A percentile compares a stretch with the other conserved stretches of the same genome.
phyloP scores from a whole-genome alignment of 2,797 vertebrate species.

The Cossypha heuglini region DNA sequence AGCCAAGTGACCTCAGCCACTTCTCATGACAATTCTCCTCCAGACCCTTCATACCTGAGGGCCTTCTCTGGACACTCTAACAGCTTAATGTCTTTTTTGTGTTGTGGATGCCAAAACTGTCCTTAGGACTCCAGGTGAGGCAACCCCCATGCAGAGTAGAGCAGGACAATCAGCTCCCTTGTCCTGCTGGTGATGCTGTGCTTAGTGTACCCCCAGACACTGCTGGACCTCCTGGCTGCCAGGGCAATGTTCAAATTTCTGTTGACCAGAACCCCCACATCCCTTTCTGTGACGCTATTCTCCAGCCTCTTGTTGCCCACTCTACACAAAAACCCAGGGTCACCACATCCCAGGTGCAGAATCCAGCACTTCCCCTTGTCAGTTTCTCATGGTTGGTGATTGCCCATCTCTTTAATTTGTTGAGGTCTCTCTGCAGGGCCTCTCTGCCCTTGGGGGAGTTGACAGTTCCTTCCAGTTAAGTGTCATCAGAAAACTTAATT shows the following conservation, averaged over 20 bases:
- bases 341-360: fast-evolving
- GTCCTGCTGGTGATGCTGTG: fast-evolving
- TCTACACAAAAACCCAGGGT: too few species aligned
- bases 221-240: neutral
- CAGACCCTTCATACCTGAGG: neutral
- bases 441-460: neutral
- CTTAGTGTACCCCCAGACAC: neutral
- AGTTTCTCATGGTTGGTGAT: neutral
- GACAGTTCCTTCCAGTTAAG: neutral
- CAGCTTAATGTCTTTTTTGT: neutral
- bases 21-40: neutral
- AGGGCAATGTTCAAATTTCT: neutral
- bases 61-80: neutral
- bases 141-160: neutral
- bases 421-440: neutral
- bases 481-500: neutral
- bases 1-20: neutral
- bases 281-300: fast-evolving
- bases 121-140: neutral
- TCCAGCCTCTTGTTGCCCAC: neutral
- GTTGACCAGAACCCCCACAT: fast-evolving
- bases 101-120: neutral
- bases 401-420: neutral
- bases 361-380: neutral
- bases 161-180: neutral